Evolutionary conservation across 1,140 invertebrate genomes (phyloP), one percentile per base, ranked within the genome.

Genomic region (Scaptodrosophila lebanonensis): DNA sequence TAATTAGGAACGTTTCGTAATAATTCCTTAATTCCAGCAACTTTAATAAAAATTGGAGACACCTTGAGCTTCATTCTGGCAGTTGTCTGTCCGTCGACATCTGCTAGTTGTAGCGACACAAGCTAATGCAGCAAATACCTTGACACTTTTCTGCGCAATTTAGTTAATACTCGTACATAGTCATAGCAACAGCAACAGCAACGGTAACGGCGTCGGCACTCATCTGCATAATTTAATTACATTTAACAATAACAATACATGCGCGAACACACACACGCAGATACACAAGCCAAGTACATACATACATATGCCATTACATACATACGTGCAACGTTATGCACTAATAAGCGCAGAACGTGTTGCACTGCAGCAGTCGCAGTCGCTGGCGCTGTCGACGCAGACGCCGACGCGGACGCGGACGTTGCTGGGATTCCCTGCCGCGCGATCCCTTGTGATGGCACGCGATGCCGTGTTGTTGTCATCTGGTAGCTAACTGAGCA

Each of bases 191-290:
- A 47, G 27, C 43, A 58, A 47, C 25, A 49, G 33, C 22, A 36
- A 39, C 30, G 27, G 59, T 35, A 48, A 56, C 65, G 44, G 51
- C 48, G 66, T 57, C 65, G 69, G 59, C 65, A 71, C 72, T 77
- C 72, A 77, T 77, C 73, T 77, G 72, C 72, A 77, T 77, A 77
- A 77, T 77, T 77, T 77, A 77, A 77, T 77, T 77, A 77, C 67
- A 77, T 77, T 77, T 40, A 77, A 77, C 73, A 77, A 77, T 72
- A 77, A 77, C 72, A 77, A 77, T 64, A 66, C 52, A 51, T 12
- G 16, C 15, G 13, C 44, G 20, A 29, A 32, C 38, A 32, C 45
- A 20, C 63, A 51, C 59, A 40, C 66, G 51, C 49, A 29, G 33
- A 6, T 49, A 13, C 27, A 36, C 50, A 49, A 33, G 40, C 36